These are phyloP conservation scores for Leucopsar rothschildi DNA, from an alignment of 2,113 vertebrate species.

Conservation along the genomic window DNA sequence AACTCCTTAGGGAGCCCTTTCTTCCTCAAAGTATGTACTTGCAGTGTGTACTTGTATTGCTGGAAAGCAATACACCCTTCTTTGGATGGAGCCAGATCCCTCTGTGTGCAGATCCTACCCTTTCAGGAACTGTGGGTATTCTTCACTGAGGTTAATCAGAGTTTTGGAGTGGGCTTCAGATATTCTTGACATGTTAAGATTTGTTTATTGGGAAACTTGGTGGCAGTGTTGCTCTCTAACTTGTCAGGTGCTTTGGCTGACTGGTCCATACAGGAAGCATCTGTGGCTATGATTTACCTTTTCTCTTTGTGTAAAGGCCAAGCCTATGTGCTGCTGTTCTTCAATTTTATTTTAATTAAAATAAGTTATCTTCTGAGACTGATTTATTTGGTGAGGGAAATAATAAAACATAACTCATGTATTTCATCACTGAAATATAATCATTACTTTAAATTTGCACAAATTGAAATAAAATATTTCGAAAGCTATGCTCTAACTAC, in stretches of 20 bases:
- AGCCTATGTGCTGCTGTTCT: not conserved
- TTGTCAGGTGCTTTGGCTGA: not conserved
- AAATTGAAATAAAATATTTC: not conserved
- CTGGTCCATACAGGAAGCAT: rapidly evolving
- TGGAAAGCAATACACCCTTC: not conserved
- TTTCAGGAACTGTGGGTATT: not conserved
- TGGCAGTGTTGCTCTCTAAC: not conserved
- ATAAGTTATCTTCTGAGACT: not conserved
- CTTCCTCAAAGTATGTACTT: not conserved
- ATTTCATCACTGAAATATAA: not conserved
- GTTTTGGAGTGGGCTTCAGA: not conserved
- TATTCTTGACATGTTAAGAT: not conserved
- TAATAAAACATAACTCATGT: not conserved
- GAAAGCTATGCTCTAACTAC: not conserved
- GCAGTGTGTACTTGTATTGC: not conserved
- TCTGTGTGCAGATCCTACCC: not conserved
- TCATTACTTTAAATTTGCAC: not conserved
- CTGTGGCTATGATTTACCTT: not conserved
- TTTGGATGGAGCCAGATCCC: not conserved
- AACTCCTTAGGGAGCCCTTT: not conserved
- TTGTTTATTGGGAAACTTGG: not conserved
- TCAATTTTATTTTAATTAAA: not conserved
- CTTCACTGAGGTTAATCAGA: not conserved
- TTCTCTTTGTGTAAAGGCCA: not conserved
- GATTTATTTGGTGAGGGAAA: not conserved